phyloP scores from a whole-genome alignment of 2,113 vertebrate species.

The Crotalus helleri region DNA sequence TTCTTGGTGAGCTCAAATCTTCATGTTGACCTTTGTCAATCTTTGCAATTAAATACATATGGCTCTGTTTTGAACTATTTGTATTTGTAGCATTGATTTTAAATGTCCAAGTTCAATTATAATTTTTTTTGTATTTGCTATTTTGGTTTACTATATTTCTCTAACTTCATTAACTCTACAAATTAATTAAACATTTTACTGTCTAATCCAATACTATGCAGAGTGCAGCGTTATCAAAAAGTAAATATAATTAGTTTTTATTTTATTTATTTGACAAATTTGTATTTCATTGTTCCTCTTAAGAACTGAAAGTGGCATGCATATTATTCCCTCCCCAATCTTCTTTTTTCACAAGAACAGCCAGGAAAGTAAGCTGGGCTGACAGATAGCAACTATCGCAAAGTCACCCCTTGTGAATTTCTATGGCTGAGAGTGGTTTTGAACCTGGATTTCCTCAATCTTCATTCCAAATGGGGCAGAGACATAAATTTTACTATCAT shows the following conservation, averaged over 20 bases:
- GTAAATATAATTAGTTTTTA: background rate
- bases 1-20: conserved; percentile 61
- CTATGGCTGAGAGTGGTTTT: background rate
- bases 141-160: conserved; percentile 37
- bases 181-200: conserved; percentile 48
- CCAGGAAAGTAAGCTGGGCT: background rate
- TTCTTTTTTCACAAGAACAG: background rate
- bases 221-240: conserved; percentile 22
- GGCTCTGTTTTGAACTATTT: conserved; percentile 54
- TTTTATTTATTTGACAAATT: background rate
- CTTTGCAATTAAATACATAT: conserved; percentile 54
- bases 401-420: background rate
- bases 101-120: conserved; percentile 54
- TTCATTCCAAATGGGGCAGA: background rate
- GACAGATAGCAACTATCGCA: background rate
- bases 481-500: background rate
- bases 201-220: conserved; percentile 41
- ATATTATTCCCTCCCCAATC: background rate
- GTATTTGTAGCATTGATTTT: conserved; percentile 35
- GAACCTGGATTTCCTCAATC: background rate
- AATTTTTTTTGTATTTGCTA: conserved; percentile 42
- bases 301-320: background rate
- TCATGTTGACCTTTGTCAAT: conserved; percentile 56
- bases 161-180: conserved; percentile 9
- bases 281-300: background rate